Evolutionary conservation across 2,797 vertebrate species (phyloP).

Genomic region (Sternarchorhynchus goeldii): DNA sequence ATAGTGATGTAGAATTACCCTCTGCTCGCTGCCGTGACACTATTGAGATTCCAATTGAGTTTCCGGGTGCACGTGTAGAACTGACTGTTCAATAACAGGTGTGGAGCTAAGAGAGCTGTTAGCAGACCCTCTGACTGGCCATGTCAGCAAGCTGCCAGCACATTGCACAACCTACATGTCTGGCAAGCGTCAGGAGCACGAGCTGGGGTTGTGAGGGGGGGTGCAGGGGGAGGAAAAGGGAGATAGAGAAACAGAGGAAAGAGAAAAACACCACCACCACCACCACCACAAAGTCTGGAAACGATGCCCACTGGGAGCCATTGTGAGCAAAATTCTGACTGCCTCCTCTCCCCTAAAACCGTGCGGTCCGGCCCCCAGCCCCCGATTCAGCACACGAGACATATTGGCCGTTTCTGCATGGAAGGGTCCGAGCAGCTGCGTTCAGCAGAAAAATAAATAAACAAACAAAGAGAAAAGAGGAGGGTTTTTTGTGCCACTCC

Average conservation of each 20-base stretch:
- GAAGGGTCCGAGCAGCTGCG: constrained; percentile 66
- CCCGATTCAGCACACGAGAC: constrained; percentile 69
- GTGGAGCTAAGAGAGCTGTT: constrained; percentile 80
- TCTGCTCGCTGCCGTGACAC: constrained; percentile 77
- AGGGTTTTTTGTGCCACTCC: constrained; percentile 27
- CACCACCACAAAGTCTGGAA: constrained; percentile 57
- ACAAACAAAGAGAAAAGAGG: constrained; percentile 60
- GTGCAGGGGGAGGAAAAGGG: constrained; percentile 58
- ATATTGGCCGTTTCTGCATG: constrained; percentile 77
- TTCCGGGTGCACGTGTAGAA: constrained; percentile 73
- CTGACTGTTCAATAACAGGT: constrained; percentile 81
- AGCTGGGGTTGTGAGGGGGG: neutral
- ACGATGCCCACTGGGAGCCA: constrained; percentile 74
- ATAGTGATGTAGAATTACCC: constrained; percentile 79
- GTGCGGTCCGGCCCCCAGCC: constrained; percentile 68
- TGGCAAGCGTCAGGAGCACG: constrained; percentile 70
- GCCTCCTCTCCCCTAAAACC: constrained; percentile 67
- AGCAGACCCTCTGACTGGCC: constrained; percentile 77
- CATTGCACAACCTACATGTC: constrained; percentile 77
- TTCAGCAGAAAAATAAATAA: constrained; percentile 79
- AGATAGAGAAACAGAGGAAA: constrained; percentile 44
- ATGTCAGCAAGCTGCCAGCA: constrained; percentile 80
- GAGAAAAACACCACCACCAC: constrained; percentile 1
- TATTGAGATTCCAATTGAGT: constrained; percentile 84
- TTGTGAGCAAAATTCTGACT: constrained; percentile 68